Evolutionary conservation across 2,113 vertebrate species (phyloP).

Genomic region (Marmota flaviventris): DNA sequence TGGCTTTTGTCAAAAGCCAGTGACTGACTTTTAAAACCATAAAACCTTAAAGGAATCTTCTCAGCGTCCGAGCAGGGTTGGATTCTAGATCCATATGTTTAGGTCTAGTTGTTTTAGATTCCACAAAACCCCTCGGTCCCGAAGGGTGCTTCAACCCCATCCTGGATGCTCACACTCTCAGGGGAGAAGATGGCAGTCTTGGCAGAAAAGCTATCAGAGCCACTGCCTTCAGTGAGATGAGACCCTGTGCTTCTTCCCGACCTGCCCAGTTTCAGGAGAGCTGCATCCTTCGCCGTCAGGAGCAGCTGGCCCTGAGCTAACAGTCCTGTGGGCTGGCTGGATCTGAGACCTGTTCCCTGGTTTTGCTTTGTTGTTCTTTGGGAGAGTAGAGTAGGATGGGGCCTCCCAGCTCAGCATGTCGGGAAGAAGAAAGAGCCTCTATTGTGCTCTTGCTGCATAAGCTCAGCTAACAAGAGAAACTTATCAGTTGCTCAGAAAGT

Average conservation of each 20-base stretch:
- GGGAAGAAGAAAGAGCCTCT: neutral
- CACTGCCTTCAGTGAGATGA: neutral
- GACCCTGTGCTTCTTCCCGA: neutral
- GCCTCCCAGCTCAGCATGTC: neutral
- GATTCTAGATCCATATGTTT: too few species aligned
- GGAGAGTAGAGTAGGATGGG: neutral
- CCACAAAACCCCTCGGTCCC: neutral
- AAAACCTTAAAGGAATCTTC: neutral
- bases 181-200: neutral
- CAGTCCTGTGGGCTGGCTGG: too few species aligned
- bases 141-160: neutral
- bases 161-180: accelerated
- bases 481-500: neutral
- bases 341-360: neutral
- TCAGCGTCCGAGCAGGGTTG: neutral
- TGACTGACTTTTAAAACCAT: neutral
- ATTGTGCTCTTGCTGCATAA: neutral
- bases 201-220: neutral
- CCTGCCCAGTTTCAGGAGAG: neutral
- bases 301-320: neutral
- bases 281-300: neutral
- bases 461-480: constrained; percentile 2
- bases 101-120: neutral
- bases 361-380: neutral
- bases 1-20: neutral